Evolutionary conservation across 2,888 invertebrate genomes (phyloP), one percentile per base, ranked within the genome.

Genomic region (Morpho deidamia): DNA sequence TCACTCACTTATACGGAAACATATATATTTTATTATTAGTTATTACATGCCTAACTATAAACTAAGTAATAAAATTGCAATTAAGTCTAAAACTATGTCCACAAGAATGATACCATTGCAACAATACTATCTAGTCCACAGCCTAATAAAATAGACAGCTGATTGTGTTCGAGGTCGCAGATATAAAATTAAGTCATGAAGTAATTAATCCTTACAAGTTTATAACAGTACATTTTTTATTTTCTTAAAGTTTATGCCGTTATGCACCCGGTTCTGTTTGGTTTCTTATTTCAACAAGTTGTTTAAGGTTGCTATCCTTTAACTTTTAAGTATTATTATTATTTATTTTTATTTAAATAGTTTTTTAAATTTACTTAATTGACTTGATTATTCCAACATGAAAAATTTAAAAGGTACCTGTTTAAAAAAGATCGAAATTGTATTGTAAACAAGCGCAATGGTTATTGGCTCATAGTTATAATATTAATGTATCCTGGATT

Each of bases 131-230:
- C 49, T 56, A 55, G 56, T 49, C 48, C 60, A 55, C 53, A 58
- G 53, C 52, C 55, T 44, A 54, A 53, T 50, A 49, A 60, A 62
- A 54, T 58, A 50, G 53, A 59, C 41, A 47, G 55, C 42, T 56
- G 56, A 60, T 62, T 58, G 53, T 41, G 33, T 39, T 51, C 56
- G 55, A 62, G 62, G 62, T 59, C 60, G 44, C 33, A 51, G 54
- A 46, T 52, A 58, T 55, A 44, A 46, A 54, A 48, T 40, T 54
- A 48, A 35, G 44, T 44, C 42, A 48, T 40, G 23, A 48, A 56
- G 38, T 46, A 56, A 49, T 48, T 39, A 49, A 49, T 52, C 41
- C 33, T 35, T 39, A 38, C 40, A 44, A 43, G 44, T 56, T 43
- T 39, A 51, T 46, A 14, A 45, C 46, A 55, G 14, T 47, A 11